These are phyloP conservation scores for Heliothis peltigera DNA, from an alignment of 2,888 invertebrate genomes.

Conservation along the genomic window DNA sequence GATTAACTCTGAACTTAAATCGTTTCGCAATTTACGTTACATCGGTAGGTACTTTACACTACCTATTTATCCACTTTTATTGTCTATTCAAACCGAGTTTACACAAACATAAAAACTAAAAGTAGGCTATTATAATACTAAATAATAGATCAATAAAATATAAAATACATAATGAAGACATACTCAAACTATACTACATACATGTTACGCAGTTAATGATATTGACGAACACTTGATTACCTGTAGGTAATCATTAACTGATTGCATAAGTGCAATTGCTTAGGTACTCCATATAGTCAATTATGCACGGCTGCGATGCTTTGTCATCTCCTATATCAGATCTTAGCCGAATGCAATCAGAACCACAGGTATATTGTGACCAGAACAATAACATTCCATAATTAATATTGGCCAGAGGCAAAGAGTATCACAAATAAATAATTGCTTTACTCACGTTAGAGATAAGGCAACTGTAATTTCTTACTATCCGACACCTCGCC, in stretches of 20 bases:
- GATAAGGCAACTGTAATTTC: constrained; percentile 40
- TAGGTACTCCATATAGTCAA: constrained; percentile 5
- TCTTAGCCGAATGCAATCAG: constrained; percentile 15
- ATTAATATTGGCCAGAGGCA: constrained; percentile 36
- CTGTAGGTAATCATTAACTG: not conserved
- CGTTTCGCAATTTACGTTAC: constrained; percentile 7
- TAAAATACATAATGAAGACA: not conserved
- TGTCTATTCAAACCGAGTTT: too few relatives aligned
- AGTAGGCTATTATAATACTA: too few relatives aligned
- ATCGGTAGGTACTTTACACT: too few relatives aligned
- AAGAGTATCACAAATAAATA: constrained; percentile 16
- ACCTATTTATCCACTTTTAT: too few relatives aligned
- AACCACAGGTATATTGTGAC: not conserved
- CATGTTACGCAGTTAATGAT: not conserved
- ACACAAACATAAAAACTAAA: too few relatives aligned
- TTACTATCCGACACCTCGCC: constrained; percentile 15
- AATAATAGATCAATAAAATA: not conserved
- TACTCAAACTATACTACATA: not conserved
- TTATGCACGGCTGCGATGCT: not conserved
- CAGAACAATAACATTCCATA: constrained; percentile 13
- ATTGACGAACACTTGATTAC: constrained; percentile 7
- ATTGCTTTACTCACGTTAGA: constrained; percentile 14
- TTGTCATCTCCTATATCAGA: constrained; percentile 8
- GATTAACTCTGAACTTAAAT: constrained; percentile 25
- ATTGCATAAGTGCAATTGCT: not conserved